A percentile compares a stretch with the other conserved stretches of the same genome.
These are phyloP conservation scores for Philotrypesis tridentata DNA, from an alignment of 1,140 invertebrate genomes.

Conservation along the genomic window DNA sequence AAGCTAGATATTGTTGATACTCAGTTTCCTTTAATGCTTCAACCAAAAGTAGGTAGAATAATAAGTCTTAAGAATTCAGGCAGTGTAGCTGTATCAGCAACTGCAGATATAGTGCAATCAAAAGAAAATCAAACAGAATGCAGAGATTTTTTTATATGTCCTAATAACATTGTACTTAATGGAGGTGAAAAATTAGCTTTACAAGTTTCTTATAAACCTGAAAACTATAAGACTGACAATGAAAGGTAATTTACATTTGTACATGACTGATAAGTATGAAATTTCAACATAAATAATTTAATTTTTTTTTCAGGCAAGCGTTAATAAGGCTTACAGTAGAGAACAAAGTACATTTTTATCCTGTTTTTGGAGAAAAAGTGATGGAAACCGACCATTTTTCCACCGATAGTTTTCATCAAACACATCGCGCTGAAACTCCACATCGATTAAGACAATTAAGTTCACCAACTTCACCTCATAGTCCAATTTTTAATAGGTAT, in stretches of 20 bases:
- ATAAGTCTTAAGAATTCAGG: conserved; percentile 61
- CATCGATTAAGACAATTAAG: conserved; percentile 51
- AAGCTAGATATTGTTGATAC: conserved; percentile 63
- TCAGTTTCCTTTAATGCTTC: conserved; percentile 57
- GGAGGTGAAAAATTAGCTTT: conserved; percentile 58
- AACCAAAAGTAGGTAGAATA: conserved; percentile 57
- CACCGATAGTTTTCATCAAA: conserved; percentile 51
- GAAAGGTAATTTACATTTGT: conserved; percentile 55
- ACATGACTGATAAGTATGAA: not conserved
- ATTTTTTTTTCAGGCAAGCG: conserved; percentile 53
- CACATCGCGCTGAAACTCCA: conserved; percentile 64
- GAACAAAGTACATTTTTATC: conserved; percentile 56
- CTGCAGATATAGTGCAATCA: conserved; percentile 38
- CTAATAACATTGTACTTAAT: conserved; percentile 55
- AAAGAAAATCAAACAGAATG: conserved; percentile 44
- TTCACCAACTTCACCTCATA: conserved; percentile 67
- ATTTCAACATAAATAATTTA: conserved; percentile 20
- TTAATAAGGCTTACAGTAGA: conserved; percentile 59
- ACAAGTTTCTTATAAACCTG: conserved; percentile 59
- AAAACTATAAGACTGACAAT: conserved; percentile 48
- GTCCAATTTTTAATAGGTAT: conserved; percentile 62
- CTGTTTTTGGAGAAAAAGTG: conserved; percentile 58
- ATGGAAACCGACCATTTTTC: conserved; percentile 48
- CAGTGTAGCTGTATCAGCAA: conserved; percentile 55
- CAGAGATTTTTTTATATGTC: conserved; percentile 53